These are phyloP conservation scores for Agonum fuliginosum DNA, from an alignment of 2,888 invertebrate species.

Conservation along the genomic window DNA sequence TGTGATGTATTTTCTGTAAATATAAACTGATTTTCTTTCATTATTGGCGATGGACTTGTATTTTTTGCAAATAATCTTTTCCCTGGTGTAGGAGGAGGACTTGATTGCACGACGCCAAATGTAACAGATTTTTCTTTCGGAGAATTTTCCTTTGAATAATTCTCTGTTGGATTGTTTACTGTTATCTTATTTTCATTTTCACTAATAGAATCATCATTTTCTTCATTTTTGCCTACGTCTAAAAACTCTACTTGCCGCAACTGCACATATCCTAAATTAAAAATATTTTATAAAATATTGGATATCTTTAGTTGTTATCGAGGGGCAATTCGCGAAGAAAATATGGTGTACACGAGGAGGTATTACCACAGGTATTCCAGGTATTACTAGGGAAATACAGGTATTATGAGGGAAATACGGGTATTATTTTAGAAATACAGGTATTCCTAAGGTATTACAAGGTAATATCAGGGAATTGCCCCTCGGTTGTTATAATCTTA, in stretches of 20 bases:
- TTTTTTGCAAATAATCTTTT: constrained; percentile 42
- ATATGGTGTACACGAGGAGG: too few species aligned
- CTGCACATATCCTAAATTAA: constrained; percentile 52
- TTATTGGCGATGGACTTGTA: background rate
- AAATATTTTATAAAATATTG: background rate
- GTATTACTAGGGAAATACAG: too few species aligned
- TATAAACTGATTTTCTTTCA: constrained; percentile 6
- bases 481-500: too few species aligned
- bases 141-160: background rate
- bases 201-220: constrained; percentile 8
- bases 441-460: background rate
- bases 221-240: constrained; percentile 32
- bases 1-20: constrained; percentile 11
- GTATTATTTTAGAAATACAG: too few species aligned
- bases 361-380: too few species aligned
- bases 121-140: constrained; percentile 35
- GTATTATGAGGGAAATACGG: too few species aligned
- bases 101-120: background rate
- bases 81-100: constrained; percentile 16
- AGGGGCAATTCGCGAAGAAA: too few species aligned
- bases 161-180: background rate
- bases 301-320: too few species aligned
- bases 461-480: too few species aligned
- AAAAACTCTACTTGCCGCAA: constrained; percentile 43
- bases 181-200: constrained; percentile 1